Base-by-base conservation (phyloP, 2,797 vertebrate genomes). In the Dermochelys coriacea region DNA sequence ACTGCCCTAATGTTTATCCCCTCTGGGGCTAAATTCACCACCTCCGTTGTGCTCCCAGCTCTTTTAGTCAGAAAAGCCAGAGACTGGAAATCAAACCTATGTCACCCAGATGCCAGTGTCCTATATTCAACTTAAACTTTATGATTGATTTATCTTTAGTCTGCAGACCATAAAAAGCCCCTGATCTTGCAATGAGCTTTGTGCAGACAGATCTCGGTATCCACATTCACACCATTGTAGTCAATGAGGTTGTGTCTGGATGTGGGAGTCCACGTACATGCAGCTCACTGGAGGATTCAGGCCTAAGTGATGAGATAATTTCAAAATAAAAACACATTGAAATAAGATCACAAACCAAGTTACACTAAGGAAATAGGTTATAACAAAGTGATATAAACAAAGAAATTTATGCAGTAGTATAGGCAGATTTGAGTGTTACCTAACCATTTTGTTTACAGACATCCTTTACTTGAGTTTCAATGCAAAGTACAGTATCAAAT, bases 1-100 rank as follows among this genome's bases (percentile, higher is more conserved):
- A 5, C 2, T 12, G 15, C 15, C 1, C 0, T 64, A 55, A 2
- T n/a, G 54, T 87, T 61, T 78, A 10, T 50, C 59, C 45, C 41
- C 81, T 75, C 57, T 2, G 2, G 45, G 61, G 75, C 18, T 37
- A 49, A 84, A 87, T 64, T 81, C 45, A 55, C 61, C 27, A 3
- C 27, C 27, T 18, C 14, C 19, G 18, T 71, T n/a, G n/a, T 71
- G n/a, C 64, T 71, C 64, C 14, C 64, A 71, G n/a, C 64, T 57
- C 55, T 57, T 37, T 68, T 37, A 37, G 16, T 68, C n/a, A 68
- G 64, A 37, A 19, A 37, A 68, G 34, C 25, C n/a, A 37, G 41
- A 74, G 8, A 25, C 5, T 10, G 41, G 21, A 74, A 12, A 74
- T 37, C 37, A 47, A 75, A 75, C 25, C 41, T 47, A 15, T 47